A percentile compares a stretch with the other conserved stretches of the same genome.
Evolutionary conservation across 2,797 vertebrate species (phyloP).

Genomic region (Hemibagrus guttatus): DNA sequence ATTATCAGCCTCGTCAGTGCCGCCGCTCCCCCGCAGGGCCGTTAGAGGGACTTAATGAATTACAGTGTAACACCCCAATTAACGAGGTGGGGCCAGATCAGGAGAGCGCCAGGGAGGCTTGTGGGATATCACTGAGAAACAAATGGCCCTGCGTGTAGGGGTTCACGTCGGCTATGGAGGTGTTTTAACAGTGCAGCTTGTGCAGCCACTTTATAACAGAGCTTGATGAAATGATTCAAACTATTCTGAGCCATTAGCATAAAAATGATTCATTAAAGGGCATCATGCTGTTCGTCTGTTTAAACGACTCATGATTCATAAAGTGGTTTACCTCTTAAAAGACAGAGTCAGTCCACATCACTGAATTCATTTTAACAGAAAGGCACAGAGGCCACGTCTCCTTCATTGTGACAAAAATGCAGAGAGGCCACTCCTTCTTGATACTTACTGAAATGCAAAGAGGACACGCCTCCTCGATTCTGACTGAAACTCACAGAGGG

Average conservation of each 20-base stretch:
- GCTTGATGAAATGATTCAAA: not conserved
- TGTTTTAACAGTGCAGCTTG: not conserved
- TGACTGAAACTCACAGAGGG: too few relatives aligned
- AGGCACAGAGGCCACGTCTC: not conserved
- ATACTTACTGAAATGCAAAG: too few relatives aligned
- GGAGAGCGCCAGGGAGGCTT: slow-evolving; percentile 1
- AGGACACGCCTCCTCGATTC: too few relatives aligned
- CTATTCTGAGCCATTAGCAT: not conserved
- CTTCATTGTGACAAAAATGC: not conserved
- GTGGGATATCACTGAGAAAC: slow-evolving; percentile 32
- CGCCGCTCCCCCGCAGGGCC: slow-evolving; percentile 40
- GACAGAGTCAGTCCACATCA: not conserved
- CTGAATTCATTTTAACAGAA: not conserved
- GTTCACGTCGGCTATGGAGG: not conserved
- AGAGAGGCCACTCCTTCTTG: too few relatives aligned
- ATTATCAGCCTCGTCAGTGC: slow-evolving; percentile 53
- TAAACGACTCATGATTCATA: not conserved
- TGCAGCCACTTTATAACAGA: not conserved
- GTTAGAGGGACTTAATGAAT: slow-evolving; percentile 54
- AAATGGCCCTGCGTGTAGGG: slow-evolving; percentile 18
- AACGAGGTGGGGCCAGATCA: slow-evolving; percentile 30
- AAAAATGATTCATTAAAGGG: slow-evolving; percentile 9
- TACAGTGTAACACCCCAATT: slow-evolving; percentile 55
- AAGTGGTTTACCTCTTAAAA: not conserved
- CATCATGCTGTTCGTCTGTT: not conserved